Evolutionary conservation across 2,888 invertebrate species (phyloP).

Genomic region (Synergus itoensis): DNA sequence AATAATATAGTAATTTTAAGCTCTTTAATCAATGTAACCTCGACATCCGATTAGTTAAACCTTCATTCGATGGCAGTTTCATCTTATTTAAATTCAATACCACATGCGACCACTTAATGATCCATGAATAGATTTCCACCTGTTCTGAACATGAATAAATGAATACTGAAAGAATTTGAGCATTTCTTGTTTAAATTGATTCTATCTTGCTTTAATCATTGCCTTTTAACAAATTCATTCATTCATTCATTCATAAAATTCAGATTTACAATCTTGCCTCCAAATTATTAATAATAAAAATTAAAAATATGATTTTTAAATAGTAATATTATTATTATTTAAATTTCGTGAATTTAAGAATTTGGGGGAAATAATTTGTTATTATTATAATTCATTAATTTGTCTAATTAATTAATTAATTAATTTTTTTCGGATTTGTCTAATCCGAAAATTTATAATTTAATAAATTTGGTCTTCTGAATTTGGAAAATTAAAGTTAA

Average conservation of each 20-base stretch:
- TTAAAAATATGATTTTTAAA: no score
- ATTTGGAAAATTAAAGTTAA: no score
- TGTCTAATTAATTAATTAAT: no score
- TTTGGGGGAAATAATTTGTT: no score
- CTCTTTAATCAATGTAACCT: background rate
- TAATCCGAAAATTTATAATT: no score
- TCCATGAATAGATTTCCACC: conserved; percentile 2
- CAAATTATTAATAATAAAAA: no score
- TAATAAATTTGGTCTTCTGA: no score
- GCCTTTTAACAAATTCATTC: background rate
- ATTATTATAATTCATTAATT: no score
- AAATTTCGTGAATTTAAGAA: no score
- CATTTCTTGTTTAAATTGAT: conserved; percentile 1
- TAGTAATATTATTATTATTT: no score
- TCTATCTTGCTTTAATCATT: background rate
- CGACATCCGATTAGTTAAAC: background rate
- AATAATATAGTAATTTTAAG: background rate
- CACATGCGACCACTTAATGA: conserved; percentile 7
- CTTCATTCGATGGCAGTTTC: background rate
- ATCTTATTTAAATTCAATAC: background rate
- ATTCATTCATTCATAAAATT: background rate
- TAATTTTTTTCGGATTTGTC: no score
- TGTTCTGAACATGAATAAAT: conserved; percentile 2
- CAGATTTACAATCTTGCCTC: background rate
- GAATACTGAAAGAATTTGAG: background rate